Conservation (phyloP, 64 coral and sea anemone genomes). For the Acropora tenuis region DNA sequence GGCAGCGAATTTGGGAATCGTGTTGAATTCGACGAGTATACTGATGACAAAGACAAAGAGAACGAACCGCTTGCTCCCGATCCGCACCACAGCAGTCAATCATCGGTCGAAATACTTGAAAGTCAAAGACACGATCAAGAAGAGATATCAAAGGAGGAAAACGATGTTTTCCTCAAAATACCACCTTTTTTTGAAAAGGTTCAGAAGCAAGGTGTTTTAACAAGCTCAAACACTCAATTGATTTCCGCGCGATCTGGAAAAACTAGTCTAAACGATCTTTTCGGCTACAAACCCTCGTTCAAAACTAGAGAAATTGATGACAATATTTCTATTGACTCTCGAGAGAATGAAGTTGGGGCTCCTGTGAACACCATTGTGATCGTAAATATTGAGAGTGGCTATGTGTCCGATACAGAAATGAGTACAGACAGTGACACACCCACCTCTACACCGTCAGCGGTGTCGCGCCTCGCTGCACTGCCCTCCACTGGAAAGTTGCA, state of each 20-base stretch:
- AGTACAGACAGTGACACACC: conserved; percentile 59
- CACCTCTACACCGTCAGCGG: conserved; percentile 7
- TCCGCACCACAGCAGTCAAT: not conserved
- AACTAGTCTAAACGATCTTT: not conserved
- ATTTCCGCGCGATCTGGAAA: not conserved
- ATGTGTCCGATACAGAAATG: conserved; percentile 77
- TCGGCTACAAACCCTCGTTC: conserved; percentile 17
- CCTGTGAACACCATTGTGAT: not conserved
- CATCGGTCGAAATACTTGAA: not conserved
- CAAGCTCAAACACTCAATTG: not conserved
- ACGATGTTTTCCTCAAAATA: not conserved
- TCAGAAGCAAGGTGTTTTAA: not conserved
- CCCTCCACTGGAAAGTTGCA: not conserved
- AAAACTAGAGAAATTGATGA: conserved; percentile 5
- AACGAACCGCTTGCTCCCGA: not conserved
- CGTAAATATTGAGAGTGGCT: conserved; percentile 75
- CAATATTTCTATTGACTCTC: not conserved
- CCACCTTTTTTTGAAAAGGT: not conserved
- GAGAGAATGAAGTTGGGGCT: not conserved
- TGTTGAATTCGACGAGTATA: too few species aligned
- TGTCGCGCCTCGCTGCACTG: not conserved
- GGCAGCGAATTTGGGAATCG: not conserved
- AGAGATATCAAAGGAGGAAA: not conserved
- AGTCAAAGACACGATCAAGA: not conserved
- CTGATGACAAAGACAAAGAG: conserved; percentile 14